Conservation (phyloP, 2,888 invertebrate species). For the Heliconius charithonia region DNA sequence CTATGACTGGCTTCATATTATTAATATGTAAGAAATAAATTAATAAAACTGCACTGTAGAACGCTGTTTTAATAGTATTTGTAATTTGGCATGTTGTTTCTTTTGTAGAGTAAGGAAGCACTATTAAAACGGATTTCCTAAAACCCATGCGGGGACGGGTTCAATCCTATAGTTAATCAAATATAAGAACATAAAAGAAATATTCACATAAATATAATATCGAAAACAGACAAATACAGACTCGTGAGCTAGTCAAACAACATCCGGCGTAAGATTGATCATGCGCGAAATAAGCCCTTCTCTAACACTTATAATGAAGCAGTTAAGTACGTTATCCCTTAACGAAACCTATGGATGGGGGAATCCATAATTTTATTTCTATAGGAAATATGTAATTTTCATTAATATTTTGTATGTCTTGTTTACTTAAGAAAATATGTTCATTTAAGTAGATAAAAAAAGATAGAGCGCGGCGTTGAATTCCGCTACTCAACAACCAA, state of each 20-base stretch:
- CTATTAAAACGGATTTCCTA: too few relatives aligned
- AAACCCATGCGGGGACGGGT: too few relatives aligned
- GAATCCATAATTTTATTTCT: slow-evolving; percentile 36
- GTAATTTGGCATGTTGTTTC: too few relatives aligned
- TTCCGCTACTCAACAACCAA: neutral
- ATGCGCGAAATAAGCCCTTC: slow-evolving; percentile 40
- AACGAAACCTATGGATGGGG: slow-evolving; percentile 29
- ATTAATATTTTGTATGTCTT: neutral
- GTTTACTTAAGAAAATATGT: neutral
- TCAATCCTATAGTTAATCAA: too few relatives aligned
- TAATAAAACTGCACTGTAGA: too few relatives aligned
- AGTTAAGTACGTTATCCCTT: slow-evolving; percentile 28
- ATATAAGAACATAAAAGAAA: neutral
- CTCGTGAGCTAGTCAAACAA: neutral
- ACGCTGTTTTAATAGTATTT: too few relatives aligned
- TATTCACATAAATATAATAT: neutral
- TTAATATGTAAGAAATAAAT: too few relatives aligned
- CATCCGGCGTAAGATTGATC: slow-evolving; percentile 34
- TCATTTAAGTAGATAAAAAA: too few relatives aligned
- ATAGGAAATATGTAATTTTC: slow-evolving; percentile 33
- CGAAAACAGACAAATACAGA: neutral
- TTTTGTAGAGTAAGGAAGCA: too few relatives aligned
- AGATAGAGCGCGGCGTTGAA: neutral
- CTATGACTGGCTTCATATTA: too few relatives aligned
- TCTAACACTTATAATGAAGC: slow-evolving; percentile 20